Evolutionary conservation across 2,888 invertebrate genomes (phyloP).

Genomic region (Odontocolon sp.): DNA sequence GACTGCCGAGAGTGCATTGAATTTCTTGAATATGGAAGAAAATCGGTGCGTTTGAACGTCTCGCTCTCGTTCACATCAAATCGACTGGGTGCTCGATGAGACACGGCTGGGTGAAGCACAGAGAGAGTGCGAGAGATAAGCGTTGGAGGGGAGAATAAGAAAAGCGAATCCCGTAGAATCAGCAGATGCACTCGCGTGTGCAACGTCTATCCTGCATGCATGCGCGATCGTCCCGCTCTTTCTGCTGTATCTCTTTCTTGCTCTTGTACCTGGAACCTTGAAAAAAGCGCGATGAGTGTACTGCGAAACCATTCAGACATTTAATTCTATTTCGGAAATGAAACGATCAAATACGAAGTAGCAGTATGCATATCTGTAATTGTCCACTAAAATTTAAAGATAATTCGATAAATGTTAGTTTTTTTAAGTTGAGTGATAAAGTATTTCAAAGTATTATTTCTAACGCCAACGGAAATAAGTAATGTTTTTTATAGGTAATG

Average conservation of each 20-base stretch:
- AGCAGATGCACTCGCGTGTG: conserved; percentile 54
- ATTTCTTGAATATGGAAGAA: background rate
- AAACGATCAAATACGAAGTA: background rate
- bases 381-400: too few species aligned
- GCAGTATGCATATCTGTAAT: background rate
- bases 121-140: background rate
- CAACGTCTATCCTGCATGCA: conserved; percentile 34
- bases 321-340: conserved; percentile 37
- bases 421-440: too few species aligned
- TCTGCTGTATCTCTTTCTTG: background rate
- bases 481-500: too few species aligned
- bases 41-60: conserved; percentile 6
- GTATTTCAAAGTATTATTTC: too few species aligned
- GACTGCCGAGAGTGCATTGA: background rate
- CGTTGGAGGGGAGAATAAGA: conserved; percentile 4
- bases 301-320: conserved; percentile 55
- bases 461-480: too few species aligned
- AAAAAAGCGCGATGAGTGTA: conserved; percentile 54
- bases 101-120: background rate
- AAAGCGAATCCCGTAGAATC: conserved; percentile 50
- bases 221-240: background rate
- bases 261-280: conserved; percentile 52
- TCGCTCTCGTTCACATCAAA: conserved; percentile 4
- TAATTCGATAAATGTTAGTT: too few species aligned
- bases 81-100: background rate